These are phyloP conservation scores for Nothoprocta perdicaria DNA, from an alignment of 2,113 vertebrate species.

Conservation along the genomic window DNA sequence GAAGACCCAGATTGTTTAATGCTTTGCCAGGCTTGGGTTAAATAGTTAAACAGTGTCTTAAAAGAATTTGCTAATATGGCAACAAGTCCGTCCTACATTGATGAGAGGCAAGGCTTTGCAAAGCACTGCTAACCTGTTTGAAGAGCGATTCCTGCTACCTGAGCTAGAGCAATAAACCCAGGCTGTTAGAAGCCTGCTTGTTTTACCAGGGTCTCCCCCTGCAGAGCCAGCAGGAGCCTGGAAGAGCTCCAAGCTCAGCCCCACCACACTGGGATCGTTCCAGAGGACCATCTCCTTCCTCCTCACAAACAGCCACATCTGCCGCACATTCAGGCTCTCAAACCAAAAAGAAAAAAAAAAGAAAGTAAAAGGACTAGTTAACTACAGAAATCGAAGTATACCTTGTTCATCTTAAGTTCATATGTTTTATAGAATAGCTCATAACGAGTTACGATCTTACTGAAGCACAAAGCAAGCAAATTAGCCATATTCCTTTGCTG, in stretches of 20 bases:
- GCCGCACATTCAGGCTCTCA: neutral
- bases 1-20: constrained; percentile 28
- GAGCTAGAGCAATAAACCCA: neutral
- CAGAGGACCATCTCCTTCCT: neutral
- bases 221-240: neutral
- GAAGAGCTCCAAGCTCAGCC: neutral
- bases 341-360: neutral
- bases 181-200: neutral
- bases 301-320: neutral
- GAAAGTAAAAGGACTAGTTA: neutral
- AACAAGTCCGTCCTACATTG: neutral
- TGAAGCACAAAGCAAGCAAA: neutral
- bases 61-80: constrained; percentile 12
- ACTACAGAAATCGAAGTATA: neutral
- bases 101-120: constrained; percentile 1
- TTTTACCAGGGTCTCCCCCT: neutral
- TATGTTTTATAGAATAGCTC: neutral
- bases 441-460: neutral
- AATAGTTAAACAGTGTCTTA: constrained; percentile 18
- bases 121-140: neutral
- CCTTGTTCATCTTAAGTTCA: neutral
- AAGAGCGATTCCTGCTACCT: neutral
- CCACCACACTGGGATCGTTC: neutral
- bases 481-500: neutral
- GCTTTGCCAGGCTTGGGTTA: constrained; percentile 42